Evolutionary conservation across 2,888 invertebrate genomes (phyloP).

Genomic region (Pherbina coryleti): DNA sequence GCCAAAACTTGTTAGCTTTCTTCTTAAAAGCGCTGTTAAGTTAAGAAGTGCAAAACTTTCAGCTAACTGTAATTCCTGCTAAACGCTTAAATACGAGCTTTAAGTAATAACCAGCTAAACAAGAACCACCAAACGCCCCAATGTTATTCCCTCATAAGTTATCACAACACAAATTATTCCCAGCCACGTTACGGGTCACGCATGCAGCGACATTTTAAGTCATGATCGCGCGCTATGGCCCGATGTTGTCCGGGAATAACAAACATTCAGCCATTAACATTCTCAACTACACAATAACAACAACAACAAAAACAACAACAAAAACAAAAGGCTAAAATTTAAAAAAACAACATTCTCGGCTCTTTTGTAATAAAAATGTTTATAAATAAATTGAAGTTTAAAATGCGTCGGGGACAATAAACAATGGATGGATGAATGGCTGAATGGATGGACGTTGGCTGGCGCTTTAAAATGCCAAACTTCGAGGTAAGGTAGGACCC

Average conservation of each 20-base stretch:
- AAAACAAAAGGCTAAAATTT: not conserved
- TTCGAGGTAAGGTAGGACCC: not conserved
- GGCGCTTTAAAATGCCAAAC: not conserved
- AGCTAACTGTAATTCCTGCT: not conserved
- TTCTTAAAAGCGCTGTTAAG: too few species aligned
- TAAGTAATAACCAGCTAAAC: slow-evolving; percentile 12
- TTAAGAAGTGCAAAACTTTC: not conserved
- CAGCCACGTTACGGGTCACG: slow-evolving; percentile 29
- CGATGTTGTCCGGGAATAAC: slow-evolving; percentile 1
- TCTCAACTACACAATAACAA: not conserved
- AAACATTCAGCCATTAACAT: not conserved
- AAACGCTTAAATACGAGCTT: slow-evolving; percentile 15
- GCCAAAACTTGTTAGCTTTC: too few species aligned
- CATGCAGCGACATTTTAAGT: slow-evolving; percentile 7
- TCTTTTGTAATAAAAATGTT: slow-evolving; percentile 29
- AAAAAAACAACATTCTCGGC: not conserved
- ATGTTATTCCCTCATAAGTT: not conserved
- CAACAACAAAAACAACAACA: not conserved
- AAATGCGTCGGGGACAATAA: not conserved
- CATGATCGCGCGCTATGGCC: not conserved
- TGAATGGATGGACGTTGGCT: not conserved
- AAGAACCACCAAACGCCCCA: not conserved
- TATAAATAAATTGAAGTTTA: slow-evolving; percentile 30
- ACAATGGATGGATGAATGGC: not conserved
- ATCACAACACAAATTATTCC: slow-evolving; percentile 29